Percentiles rank a stretch among this genome's conserved stretches.
Conservation (phyloP, 2,113 vertebrate genomes). For the Glaucomys volans region DNA sequence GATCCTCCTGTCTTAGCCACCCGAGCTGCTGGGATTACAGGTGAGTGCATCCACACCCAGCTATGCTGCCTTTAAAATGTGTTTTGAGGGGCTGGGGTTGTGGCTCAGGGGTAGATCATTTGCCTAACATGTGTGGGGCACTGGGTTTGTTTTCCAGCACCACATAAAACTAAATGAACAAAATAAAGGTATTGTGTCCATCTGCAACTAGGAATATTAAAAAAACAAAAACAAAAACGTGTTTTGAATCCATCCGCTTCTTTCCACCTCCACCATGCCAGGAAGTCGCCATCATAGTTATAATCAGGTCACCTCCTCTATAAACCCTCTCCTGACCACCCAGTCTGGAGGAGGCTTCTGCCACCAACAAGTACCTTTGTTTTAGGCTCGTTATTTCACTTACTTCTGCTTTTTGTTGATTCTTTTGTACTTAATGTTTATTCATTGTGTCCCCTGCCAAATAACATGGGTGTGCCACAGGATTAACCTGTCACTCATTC, state of each 20-base stretch:
- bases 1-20: too few relatives aligned
- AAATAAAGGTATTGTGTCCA: too few relatives aligned
- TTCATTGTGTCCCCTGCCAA: background rate
- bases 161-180: too few relatives aligned
- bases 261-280: background rate
- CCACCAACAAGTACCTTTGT: background rate
- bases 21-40: too few relatives aligned
- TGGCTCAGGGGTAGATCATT: too few relatives aligned
- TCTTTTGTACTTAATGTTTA: background rate
- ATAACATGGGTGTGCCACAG: background rate
- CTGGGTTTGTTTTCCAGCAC: too few relatives aligned
- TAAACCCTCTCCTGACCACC: background rate
- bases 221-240: too few relatives aligned
- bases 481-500: too few relatives aligned
- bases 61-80: too few relatives aligned
- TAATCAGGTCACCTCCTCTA: background rate
- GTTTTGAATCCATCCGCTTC: background rate
- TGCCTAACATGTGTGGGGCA: too few relatives aligned
- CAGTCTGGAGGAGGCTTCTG: background rate
- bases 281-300: background rate
- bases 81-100: background rate
- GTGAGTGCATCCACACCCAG: too few relatives aligned
- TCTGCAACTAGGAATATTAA: too few relatives aligned
- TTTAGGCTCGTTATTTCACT: background rate
- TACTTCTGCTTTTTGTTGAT: background rate